Evolutionary conservation across 2,888 invertebrate species (phyloP).

Genomic region (Axea sp.): DNA sequence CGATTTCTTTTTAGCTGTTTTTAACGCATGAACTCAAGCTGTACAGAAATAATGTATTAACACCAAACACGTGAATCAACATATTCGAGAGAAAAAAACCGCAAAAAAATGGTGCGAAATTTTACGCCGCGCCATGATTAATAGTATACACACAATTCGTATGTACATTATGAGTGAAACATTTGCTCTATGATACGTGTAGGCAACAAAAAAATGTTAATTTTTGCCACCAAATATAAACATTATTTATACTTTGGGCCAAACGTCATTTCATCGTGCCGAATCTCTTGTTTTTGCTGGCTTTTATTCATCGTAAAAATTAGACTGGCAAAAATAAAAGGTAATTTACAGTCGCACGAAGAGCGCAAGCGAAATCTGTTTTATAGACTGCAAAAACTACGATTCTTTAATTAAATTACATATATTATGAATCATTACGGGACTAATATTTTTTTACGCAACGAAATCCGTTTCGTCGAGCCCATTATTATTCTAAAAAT

Average conservation of each 20-base stretch:
- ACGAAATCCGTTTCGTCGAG: constrained; percentile 7
- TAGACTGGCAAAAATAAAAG: constrained; percentile 31
- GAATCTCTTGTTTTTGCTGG: no score
- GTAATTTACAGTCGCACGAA: constrained; percentile 11
- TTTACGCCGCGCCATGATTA: constrained; percentile 45
- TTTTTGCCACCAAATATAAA: constrained; percentile 18
- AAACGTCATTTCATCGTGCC: constrained; percentile 14
- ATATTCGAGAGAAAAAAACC: constrained; percentile 34
- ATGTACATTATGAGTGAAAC: constrained; percentile 43
- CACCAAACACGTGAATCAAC: constrained; percentile 56
- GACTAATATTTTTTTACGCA: constrained; percentile 33
- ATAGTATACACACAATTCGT: constrained; percentile 20
- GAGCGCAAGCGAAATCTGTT: constrained; percentile 15
- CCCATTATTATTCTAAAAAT: constrained; percentile 44
- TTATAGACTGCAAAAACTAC: constrained; percentile 42
- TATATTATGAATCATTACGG: constrained; percentile 53
- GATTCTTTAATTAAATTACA: constrained; percentile 47
- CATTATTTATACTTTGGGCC: constrained; percentile 35
- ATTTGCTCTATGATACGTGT: constrained; percentile 26
- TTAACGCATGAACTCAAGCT: constrained; percentile 31
- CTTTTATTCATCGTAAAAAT: constrained; percentile 34
- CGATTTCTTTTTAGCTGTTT: constrained; percentile 51
- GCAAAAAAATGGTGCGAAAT: constrained; percentile 47
- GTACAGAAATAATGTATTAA: constrained; percentile 49
- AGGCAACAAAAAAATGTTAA: constrained; percentile 26